Evolutionary conservation across 2,888 invertebrate species (phyloP).

Genomic region (Callinectes sapidus): DNA sequence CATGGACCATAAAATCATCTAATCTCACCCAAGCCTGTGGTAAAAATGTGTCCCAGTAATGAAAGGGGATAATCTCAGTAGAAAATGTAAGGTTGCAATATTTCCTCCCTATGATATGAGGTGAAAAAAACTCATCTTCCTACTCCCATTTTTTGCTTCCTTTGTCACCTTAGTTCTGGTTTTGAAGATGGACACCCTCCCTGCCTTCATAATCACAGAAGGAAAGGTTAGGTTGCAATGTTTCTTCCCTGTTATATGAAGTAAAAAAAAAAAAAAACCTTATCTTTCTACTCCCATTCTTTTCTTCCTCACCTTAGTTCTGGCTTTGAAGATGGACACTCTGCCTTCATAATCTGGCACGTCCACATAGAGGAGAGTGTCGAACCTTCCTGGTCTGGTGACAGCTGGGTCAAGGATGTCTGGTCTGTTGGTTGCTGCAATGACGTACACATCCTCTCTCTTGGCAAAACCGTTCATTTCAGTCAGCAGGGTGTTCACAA

Average conservation of each 20-base stretch:
- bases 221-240: too few species aligned
- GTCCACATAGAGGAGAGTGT: conserved; percentile 71
- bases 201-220: too few species aligned
- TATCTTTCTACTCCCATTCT: background rate
- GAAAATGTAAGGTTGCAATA: too few species aligned
- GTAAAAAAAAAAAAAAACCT: too few species aligned
- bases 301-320: conserved; percentile 64
- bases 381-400: conserved; percentile 69
- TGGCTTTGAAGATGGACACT: conserved; percentile 65
- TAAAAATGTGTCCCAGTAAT: too few species aligned
- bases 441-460: conserved; percentile 69
- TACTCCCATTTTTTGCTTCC: background rate
- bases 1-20: too few species aligned
- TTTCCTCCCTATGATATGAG: too few species aligned
- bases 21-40: too few species aligned
- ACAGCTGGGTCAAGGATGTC: conserved; percentile 71
- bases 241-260: too few species aligned
- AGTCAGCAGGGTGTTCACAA: conserved; percentile 72
- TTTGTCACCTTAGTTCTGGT: conserved; percentile 71
- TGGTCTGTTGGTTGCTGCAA: conserved; percentile 72
- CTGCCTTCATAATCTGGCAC: conserved; percentile 67
- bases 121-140: too few species aligned
- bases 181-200: conserved; percentile 64
- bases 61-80: too few species aligned
- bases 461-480: conserved; percentile 72